A percentile compares a stretch with the other conserved stretches of the same genome.
Conservation (phyloP, 1,140 invertebrate species). For the Nasonia vitripennis region DNA sequence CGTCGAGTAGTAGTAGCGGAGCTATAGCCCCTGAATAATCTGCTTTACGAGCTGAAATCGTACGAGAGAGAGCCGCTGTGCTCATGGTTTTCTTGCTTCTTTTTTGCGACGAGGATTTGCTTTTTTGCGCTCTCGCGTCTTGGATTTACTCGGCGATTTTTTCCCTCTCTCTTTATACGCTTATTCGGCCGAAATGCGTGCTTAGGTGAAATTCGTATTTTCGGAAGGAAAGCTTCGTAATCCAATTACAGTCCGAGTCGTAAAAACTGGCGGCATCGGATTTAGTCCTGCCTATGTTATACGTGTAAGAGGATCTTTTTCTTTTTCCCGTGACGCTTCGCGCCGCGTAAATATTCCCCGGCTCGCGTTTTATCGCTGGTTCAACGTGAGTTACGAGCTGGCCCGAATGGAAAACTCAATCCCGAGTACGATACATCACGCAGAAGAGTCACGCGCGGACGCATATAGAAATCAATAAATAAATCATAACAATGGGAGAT, state of each 20-base stretch:
- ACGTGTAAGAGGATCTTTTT: constrained; percentile 38
- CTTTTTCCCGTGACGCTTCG: constrained; percentile 38
- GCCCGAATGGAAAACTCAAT: constrained; percentile 29
- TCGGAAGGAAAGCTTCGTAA: neutral
- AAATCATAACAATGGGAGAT: neutral
- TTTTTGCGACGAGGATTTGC: neutral
- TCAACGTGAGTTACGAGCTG: constrained; percentile 36
- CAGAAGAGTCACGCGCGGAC: too few species aligned
- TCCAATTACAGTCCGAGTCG: constrained; percentile 28
- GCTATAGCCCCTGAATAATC: constrained; percentile 36
- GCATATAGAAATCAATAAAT: neutral
- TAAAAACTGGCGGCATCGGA: too few species aligned
- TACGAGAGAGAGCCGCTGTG: constrained; percentile 7
- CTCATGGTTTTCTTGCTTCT: neutral
- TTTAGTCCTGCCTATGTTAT: neutral
- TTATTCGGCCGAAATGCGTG: neutral
- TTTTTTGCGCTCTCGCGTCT: neutral
- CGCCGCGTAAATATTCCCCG: constrained; percentile 41
- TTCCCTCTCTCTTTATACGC: neutral
- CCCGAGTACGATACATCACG: neutral
- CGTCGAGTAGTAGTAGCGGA: neutral
- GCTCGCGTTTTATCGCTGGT: constrained; percentile 36
- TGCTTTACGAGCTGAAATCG: constrained; percentile 51
- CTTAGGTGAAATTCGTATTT: neutral
- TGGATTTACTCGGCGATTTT: neutral